Percentiles rank a stretch among this genome's conserved stretches.
phyloP scores from a whole-genome alignment of 2,113 vertebrate genomes.

The Agelaius phoeniceus region DNA sequence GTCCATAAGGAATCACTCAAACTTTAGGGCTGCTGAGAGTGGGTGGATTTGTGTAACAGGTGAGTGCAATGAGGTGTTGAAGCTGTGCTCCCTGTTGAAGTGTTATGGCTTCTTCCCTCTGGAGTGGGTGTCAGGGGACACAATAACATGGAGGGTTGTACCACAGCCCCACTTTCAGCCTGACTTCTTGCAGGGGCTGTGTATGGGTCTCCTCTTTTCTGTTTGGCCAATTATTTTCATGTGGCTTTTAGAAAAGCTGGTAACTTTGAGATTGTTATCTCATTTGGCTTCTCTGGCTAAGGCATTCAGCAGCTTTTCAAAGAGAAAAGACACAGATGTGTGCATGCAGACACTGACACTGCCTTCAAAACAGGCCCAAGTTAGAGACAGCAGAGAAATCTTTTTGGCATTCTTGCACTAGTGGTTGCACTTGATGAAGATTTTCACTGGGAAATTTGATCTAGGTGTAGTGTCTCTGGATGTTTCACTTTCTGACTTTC shows the following conservation, averaged over 20 bases:
- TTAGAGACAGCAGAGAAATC: neutral
- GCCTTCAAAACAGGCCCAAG: neutral
- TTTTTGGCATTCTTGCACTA: neutral
- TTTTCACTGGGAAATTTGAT: neutral
- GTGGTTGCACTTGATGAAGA: neutral
- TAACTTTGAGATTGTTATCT: neutral
- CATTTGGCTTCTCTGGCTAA: neutral
- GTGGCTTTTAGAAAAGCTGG: neutral
- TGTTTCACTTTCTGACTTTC: neutral
- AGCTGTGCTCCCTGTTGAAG: neutral
- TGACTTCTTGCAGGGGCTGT: neutral
- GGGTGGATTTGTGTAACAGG: neutral
- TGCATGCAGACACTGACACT: neutral
- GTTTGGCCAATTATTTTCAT: neutral
- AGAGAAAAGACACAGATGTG: neutral
- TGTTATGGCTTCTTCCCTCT: neutral
- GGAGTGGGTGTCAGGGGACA: neutral
- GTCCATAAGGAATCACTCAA: rapidly evolving
- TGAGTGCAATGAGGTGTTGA: neutral
- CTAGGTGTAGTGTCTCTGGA: neutral
- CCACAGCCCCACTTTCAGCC: neutral
- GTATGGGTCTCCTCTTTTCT: neutral
- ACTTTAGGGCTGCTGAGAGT: neutral
- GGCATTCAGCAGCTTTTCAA: neutral
- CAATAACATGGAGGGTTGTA: neutral